Evolutionary conservation across 2,888 invertebrate genomes (phyloP).

Genomic region (Apotomis betuletana): DNA sequence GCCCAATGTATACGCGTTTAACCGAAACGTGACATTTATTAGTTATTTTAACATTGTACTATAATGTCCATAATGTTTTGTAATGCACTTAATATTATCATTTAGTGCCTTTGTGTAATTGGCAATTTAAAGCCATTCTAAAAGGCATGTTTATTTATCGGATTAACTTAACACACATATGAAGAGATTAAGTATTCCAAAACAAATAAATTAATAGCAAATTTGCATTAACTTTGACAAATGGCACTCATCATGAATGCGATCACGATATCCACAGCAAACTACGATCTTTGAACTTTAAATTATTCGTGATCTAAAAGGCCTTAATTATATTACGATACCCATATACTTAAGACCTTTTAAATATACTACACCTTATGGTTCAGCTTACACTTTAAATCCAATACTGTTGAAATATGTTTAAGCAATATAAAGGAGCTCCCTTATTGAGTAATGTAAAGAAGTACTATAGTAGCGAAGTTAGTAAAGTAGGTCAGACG

Average conservation of each 20-base stretch:
- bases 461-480: constrained; percentile 11
- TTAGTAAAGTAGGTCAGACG: constrained; percentile 16
- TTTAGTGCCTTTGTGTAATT: background rate
- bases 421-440: constrained; percentile 39
- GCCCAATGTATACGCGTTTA: too few species aligned
- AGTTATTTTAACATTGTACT: too few species aligned
- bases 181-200: constrained; percentile 7
- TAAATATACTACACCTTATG: constrained; percentile 6
- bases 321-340: background rate
- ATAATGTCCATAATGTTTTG: too few species aligned
- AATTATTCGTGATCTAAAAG: background rate
- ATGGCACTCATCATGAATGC: constrained; percentile 16
- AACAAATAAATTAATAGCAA: constrained; percentile 26
- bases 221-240: constrained; percentile 25
- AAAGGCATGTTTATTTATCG: constrained; percentile 2
- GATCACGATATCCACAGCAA: constrained; percentile 28
- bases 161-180: background rate
- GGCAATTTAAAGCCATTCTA: background rate
- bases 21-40: too few species aligned
- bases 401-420: constrained; percentile 28
- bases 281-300: constrained; percentile 26
- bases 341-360: background rate
- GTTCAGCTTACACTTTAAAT: constrained; percentile 17
- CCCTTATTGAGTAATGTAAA: constrained; percentile 27
- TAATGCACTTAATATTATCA: too few species aligned